These are phyloP conservation scores for Phymorhynchus buccinoides DNA, from an alignment of 1,140 invertebrate genomes.

Conservation along the genomic window DNA sequence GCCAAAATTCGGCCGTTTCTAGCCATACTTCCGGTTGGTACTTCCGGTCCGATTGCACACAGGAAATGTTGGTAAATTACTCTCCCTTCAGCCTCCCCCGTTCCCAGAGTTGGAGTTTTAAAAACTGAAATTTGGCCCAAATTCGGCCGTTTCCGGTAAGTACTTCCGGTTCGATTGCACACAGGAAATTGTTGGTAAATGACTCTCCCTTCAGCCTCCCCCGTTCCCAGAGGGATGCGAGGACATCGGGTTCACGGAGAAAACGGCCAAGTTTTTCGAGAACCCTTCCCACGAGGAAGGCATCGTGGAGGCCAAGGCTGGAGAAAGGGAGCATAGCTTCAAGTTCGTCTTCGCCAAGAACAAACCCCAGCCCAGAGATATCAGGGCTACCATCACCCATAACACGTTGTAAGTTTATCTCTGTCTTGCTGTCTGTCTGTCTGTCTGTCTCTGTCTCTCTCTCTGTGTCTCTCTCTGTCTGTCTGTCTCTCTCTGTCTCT, in stretches of 20 bases:
- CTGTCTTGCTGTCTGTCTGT: background rate
- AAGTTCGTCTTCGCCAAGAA: background rate
- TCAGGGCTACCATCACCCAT: background rate
- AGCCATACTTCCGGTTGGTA: no score
- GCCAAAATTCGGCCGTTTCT: no score
- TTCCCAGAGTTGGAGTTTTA: no score
- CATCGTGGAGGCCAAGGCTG: background rate
- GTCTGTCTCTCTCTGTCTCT: background rate
- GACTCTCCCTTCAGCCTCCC: conserved; percentile 13
- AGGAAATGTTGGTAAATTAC: background rate
- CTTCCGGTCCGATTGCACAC: no score
- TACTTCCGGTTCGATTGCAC: no score
- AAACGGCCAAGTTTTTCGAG: background rate
- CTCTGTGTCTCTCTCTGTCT: background rate
- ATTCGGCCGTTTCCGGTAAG: no score
- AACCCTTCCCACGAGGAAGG: conserved; percentile 1
- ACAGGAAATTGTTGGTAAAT: background rate
- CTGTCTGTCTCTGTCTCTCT: conserved; percentile 1
- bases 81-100: background rate
- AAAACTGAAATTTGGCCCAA: no score
- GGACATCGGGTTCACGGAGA: background rate
- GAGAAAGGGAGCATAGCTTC: conserved; percentile 13
- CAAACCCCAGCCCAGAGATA: background rate
- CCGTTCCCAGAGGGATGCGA: background rate
- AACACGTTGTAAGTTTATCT: background rate